Evolutionary conservation across 2,888 invertebrate species (phyloP).

Genomic region (Drosophila quinaria): DNA sequence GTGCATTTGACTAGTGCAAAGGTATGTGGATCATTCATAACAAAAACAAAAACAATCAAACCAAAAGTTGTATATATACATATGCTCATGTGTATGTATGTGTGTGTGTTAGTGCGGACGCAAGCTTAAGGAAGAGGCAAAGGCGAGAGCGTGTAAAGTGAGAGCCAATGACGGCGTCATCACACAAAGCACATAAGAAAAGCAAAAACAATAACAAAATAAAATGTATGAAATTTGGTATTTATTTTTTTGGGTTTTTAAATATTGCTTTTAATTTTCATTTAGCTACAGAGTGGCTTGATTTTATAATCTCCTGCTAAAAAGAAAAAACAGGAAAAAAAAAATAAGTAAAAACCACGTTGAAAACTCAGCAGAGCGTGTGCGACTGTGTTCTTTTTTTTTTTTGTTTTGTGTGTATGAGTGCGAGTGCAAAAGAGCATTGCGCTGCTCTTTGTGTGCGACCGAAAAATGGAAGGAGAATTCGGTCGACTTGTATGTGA

Average conservation of each 20-base stretch:
- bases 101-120: constrained; percentile 18
- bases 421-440: constrained; percentile 15
- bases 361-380: constrained; percentile 53
- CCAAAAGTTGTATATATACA: neutral
- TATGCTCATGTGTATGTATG: neutral
- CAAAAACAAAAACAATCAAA: constrained; percentile 36
- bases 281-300: constrained; percentile 21
- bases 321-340: constrained; percentile 26
- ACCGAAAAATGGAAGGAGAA: neutral
- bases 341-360: constrained; percentile 67
- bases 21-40: constrained; percentile 56
- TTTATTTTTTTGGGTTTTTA: neutral
- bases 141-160: constrained; percentile 29
- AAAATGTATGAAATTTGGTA: neutral
- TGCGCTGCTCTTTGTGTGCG: constrained; percentile 9
- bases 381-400: neutral
- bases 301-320: constrained; percentile 71
- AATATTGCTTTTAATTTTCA: neutral
- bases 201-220: constrained; percentile 31
- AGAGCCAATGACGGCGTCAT: constrained; percentile 35
- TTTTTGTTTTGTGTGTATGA: constrained; percentile 10
- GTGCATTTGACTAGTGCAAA: constrained; percentile 45
- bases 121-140: constrained; percentile 40
- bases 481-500: constrained; percentile 19
- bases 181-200: constrained; percentile 6